Evolutionary conservation across 2,888 invertebrate species (phyloP), one percentile per base, ranked within the genome.

Genomic region (Xiphydria camelus): DNA sequence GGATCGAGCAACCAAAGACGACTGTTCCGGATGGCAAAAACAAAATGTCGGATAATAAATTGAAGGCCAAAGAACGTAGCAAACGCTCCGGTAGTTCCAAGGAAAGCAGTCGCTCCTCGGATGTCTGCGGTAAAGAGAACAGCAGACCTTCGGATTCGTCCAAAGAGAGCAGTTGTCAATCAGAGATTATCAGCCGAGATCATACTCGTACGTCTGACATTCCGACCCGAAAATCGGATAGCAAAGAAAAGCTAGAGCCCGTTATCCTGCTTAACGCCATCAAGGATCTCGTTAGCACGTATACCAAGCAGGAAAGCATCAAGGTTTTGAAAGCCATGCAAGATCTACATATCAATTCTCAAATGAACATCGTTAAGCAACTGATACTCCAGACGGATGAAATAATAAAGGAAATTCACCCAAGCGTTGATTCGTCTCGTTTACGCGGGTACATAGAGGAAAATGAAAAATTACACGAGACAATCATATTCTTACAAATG

Each of bases 41-140:
- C 15, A 29, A 49, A 10, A 12, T 12, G 5, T n/a, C 32, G 7
- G 49, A 42, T 5, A 12, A 18, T 2, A 51, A 36, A 31, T 12
- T 22, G 1, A 40, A 42, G 6, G 15, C 10, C 1, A 44, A 50
- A 33, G 42, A 45, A 22, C 44, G 33, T 1, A n/a, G 37, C 2
- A 47, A 50, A 6, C 36, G 40, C 19, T 44, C 47, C 1, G 22
- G 25, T 19, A 43, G 44, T 0, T 45, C 45, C 3, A 47, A 35
- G 20, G 50, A 33, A 38, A 53, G 54, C 15, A 46, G 37, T 15
- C 42, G 42, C 26, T 17, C 45, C 6, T 57, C 63, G 4, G 68
- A 73, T 43, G 46, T 34, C 25, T 68, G 67, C 1, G 57, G 54
- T 20, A 73, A 74, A 41, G 74, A 74, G 40, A 74, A 72, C 33